Percentiles rank a stretch among this genome's conserved stretches.
Evolutionary conservation across 2,888 invertebrate genomes (phyloP).

Genomic region (Thymelicus sylvestris): DNA sequence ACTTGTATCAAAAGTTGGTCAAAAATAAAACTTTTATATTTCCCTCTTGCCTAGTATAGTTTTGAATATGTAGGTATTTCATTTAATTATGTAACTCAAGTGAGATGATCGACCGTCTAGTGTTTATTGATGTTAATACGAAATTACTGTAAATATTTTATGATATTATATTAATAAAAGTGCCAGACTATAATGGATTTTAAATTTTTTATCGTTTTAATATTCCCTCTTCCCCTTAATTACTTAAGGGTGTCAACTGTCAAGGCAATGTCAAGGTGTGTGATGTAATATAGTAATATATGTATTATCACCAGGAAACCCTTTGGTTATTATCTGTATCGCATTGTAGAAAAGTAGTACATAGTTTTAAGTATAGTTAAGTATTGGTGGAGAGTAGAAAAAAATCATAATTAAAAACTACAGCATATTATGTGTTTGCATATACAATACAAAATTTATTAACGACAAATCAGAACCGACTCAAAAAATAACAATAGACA

Average conservation of each 20-base stretch:
- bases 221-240: conserved; percentile 29
- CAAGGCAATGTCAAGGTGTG: background rate
- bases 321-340: too few species aligned
- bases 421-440: too few species aligned
- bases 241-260: too few species aligned
- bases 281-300: too few species aligned
- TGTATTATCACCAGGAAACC: too few species aligned
- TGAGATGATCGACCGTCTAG: conserved; percentile 59
- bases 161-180: conserved; percentile 66
- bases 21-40: conserved; percentile 28
- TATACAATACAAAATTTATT: too few species aligned
- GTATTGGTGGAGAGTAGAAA: too few species aligned
- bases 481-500: too few species aligned
- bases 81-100: conserved; percentile 52
- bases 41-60: conserved; percentile 53
- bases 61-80: conserved; percentile 22
- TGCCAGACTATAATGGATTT: conserved; percentile 68
- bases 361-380: too few species aligned
- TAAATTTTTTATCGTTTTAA: conserved; percentile 42
- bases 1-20: conserved; percentile 41
- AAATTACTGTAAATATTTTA: conserved; percentile 69
- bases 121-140: conserved; percentile 47
- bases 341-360: too few species aligned
- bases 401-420: too few species aligned
- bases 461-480: too few species aligned